Percentiles rank a stretch among this genome's conserved stretches.
These are phyloP conservation scores for Polydrusus pterygomalis DNA, from an alignment of 2,888 invertebrate genomes.

Conservation along the genomic window DNA sequence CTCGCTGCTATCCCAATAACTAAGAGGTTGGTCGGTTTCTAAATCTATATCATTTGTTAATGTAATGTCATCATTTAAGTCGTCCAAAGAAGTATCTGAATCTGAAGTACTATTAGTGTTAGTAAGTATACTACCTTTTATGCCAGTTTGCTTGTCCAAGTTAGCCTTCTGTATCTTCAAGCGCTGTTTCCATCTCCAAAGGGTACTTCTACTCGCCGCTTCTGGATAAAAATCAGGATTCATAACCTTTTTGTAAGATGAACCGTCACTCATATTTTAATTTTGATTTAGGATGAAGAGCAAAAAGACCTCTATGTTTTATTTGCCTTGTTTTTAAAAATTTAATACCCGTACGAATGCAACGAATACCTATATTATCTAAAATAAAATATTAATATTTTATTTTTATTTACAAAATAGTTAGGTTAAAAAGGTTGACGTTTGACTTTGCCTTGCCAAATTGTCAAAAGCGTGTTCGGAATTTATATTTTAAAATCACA, in stretches of 20 bases:
- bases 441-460: too few relatives aligned
- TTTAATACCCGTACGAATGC: too few relatives aligned
- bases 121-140: too few relatives aligned
- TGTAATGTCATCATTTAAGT: not conserved
- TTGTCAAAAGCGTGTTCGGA: too few relatives aligned
- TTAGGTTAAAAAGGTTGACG: too few relatives aligned
- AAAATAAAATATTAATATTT: too few relatives aligned
- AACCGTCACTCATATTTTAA: not conserved
- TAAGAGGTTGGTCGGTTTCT: not conserved
- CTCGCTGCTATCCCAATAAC: not conserved
- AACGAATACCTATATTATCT: too few relatives aligned
- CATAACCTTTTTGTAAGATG: not conserved
- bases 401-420: too few relatives aligned
- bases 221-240: not conserved
- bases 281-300: not conserved
- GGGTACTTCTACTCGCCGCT: not conserved
- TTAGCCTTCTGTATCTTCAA: not conserved
- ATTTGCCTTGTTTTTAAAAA: too few relatives aligned
- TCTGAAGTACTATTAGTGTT: not conserved
- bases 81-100: not conserved
- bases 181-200: not conserved
- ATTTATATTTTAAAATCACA: too few relatives aligned
- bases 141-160: not conserved
- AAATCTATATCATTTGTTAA: not conserved
- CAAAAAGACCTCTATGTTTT: not conserved